Evolutionary conservation across 2,113 vertebrate species (phyloP), one percentile per base, ranked within the genome.

Genomic region (Illadopsis cleaveri): DNA sequence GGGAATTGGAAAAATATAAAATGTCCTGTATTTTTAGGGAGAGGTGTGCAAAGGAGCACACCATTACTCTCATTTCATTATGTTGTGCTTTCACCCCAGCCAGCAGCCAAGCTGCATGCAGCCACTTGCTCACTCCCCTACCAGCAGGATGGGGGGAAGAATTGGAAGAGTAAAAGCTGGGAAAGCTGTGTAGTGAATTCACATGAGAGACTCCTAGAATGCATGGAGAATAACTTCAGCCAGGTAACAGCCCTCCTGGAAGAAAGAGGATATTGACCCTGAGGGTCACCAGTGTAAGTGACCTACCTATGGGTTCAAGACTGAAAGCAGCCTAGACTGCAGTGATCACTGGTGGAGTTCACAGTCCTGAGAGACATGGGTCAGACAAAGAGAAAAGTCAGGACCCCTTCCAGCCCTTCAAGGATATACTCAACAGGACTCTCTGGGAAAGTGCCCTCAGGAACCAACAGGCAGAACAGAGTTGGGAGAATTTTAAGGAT

Each of bases 41-140:
- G 7, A 85, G 1, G 31, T 78, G 64, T 78, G 11, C 6, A 54
- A 86, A 86, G 35, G 35, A 57, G 53, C 9, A 73, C 48, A 50
- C 15, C 48, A 15, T 50, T 5, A 30, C 6, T 82, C 16, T 53
- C 1, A 2, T 23, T 42, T 12, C 2, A 40, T 62, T 33, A 11
- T 16, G 19, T n/a, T 38, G 28, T 28, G 10, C 8, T 23, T 78
- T 53, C 19, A 45, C 5, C 12, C 10, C 15, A 53, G 40, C 5
- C 2, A 1, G 15, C n/a, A 70, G 48, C n/a, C 54, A 47, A 53
- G 19, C 12, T 3, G 0, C 35, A 66, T 1, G 0, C 27, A 45
- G 33, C 11, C 0, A 0, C 38, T 38, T 53, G n/a, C 12, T 61
- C 48, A 25, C 8, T 47, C 20, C 40, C 23, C 16, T 23, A 21